These are phyloP conservation scores for Mionectes olivaceus DNA, from an alignment of 2,797 vertebrate species.

Conservation along the genomic window DNA sequence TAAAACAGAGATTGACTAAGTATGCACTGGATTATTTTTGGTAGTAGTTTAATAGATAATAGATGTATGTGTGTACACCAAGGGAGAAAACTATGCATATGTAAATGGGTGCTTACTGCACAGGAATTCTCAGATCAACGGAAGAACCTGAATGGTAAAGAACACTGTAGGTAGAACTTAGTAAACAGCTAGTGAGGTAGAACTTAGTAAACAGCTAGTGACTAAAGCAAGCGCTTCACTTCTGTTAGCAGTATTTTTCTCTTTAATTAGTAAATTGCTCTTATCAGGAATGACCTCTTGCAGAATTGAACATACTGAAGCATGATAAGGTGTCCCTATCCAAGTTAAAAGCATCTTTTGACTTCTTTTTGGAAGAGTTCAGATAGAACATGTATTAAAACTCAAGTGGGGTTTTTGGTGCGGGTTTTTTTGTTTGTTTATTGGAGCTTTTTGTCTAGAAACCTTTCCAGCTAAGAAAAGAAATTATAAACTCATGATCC, in stretches of 20 bases:
- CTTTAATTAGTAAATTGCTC: not conserved
- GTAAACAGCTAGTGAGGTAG: not conserved
- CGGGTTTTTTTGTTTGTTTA: not conserved
- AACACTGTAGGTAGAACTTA: not conserved
- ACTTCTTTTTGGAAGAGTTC: not conserved
- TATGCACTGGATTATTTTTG: not conserved
- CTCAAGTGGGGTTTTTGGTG: rapidly evolving
- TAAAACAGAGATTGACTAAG: not conserved
- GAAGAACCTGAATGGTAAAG: not conserved
- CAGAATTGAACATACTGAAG: not conserved
- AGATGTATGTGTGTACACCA: not conserved
- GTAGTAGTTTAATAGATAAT: not conserved
- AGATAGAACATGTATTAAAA: not conserved
- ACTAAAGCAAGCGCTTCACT: not conserved
- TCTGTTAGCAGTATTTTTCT: not conserved
- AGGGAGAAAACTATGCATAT: not conserved
- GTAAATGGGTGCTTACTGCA: not conserved
- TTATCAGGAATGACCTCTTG: not conserved
- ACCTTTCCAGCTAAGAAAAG: not conserved
- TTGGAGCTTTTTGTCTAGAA: not conserved
- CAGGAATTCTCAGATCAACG: not conserved
- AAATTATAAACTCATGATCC: not conserved
- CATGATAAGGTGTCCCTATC: not conserved
- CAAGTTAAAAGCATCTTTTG: not conserved
- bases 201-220: not conserved